Percentiles rank a stretch among this genome's conserved stretches.
phyloP scores from a whole-genome alignment of 2,888 invertebrate species.

The Liposcelis brunnea region DNA sequence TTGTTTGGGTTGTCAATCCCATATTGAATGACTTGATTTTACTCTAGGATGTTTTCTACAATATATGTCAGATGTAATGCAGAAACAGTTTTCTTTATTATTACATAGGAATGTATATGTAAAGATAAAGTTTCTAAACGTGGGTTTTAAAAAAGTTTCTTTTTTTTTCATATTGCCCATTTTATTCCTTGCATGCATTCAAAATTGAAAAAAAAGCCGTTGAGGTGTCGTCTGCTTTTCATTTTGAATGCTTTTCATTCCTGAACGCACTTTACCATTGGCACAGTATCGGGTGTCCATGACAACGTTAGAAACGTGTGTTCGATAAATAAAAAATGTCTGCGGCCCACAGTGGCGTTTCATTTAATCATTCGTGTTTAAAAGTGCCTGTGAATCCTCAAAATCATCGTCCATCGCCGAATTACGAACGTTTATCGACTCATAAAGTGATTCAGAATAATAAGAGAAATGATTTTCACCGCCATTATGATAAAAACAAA shows the following conservation, averaged over 20 bases:
- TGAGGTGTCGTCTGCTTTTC: too few species aligned
- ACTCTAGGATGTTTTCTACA: constrained; percentile 2
- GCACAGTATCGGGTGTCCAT: too few species aligned
- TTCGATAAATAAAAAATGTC: constrained; percentile 24
- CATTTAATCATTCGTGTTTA: constrained; percentile 52
- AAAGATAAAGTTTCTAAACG: constrained; percentile 3
- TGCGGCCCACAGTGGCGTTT: constrained; percentile 37
- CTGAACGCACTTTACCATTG: too few species aligned
- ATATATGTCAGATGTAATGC: not conserved
- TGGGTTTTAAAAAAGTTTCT: too few species aligned
- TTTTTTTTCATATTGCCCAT: too few species aligned
- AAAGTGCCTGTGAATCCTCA: constrained; percentile 54
- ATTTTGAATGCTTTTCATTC: too few species aligned
- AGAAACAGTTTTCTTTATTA: not conserved
- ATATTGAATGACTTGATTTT: too few species aligned
- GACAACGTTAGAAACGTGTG: too few species aligned
- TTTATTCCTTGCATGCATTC: too few species aligned
- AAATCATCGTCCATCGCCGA: constrained; percentile 53
- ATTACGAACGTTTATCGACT: constrained; percentile 39
- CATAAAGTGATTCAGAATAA: constrained; percentile 20
- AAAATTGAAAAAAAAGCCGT: too few species aligned
- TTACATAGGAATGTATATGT: constrained; percentile 4
- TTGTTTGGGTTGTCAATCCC: too few species aligned
- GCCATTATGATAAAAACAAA: constrained; percentile 12
- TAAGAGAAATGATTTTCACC: constrained; percentile 25